phyloP scores from a whole-genome alignment of 2,888 invertebrate species.

The Toxonevra muliebris region DNA sequence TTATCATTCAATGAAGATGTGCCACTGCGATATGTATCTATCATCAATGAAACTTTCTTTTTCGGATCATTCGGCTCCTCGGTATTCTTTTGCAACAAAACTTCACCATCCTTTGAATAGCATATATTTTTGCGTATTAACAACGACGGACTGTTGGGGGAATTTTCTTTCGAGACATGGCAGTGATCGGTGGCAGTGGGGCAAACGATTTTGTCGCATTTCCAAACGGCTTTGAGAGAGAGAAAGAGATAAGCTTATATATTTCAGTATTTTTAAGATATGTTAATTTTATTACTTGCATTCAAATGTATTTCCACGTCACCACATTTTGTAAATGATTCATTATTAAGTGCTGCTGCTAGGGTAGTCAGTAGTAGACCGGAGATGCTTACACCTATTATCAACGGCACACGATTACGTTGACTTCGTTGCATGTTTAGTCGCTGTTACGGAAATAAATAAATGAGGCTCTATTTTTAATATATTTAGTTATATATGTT shows the following conservation, averaged over 20 bases:
- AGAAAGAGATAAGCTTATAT: neutral
- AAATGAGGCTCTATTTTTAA: too few relatives aligned
- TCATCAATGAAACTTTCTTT: neutral
- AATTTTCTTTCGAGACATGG: conserved; percentile 29
- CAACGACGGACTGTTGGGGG: conserved; percentile 14
- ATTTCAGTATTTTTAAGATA: neutral
- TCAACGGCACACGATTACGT: neutral
- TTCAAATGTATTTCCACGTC: conserved; percentile 19
- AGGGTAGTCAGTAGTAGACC: neutral
- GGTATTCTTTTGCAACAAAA: conserved; percentile 10
- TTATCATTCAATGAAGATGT: neutral
- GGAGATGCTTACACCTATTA: neutral
- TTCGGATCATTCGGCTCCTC: conserved; percentile 19
- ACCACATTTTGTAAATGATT: neutral
- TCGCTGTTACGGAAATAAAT: neutral
- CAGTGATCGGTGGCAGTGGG: conserved; percentile 28
- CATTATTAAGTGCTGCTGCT: neutral
- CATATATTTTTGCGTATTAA: conserved; percentile 33
- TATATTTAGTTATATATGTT: too few relatives aligned
- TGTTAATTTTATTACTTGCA: conserved; percentile 20
- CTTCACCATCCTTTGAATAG: conserved; percentile 12
- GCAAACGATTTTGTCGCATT: conserved; percentile 37
- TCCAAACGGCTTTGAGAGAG: conserved; percentile 25
- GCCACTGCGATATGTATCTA: neutral
- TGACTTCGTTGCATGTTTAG: neutral